Conservation (phyloP, 2,113 vertebrate species). For the Poeciliopsis retropinna region DNA sequence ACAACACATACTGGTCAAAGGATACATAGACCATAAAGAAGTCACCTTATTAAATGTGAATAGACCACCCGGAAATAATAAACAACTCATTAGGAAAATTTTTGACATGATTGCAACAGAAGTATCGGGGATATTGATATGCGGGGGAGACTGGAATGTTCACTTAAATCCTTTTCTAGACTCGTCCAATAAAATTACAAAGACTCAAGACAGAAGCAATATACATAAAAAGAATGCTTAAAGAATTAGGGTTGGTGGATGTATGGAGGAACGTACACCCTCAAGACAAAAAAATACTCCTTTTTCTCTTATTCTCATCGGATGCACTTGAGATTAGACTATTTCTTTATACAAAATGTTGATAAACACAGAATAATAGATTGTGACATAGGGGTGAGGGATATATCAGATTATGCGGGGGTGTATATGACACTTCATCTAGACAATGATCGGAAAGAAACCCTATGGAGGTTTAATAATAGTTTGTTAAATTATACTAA, state of each 20-base stretch:
- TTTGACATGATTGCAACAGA: too few relatives aligned
- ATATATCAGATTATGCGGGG: neutral
- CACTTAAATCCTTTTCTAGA: too few relatives aligned
- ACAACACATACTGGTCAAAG: too few relatives aligned
- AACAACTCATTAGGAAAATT: too few relatives aligned
- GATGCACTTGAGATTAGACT: neutral
- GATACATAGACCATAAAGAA: too few relatives aligned
- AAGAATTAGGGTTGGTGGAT: neutral
- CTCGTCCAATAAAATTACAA: too few relatives aligned
- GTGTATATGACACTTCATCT: neutral
- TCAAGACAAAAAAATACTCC: neutral
- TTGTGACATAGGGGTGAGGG: neutral
- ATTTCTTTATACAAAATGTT: neutral
- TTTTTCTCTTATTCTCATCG: neutral
- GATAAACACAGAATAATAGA: neutral
- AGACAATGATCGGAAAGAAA: neutral
- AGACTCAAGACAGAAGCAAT: too few relatives aligned
- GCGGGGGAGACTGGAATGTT: too few relatives aligned
- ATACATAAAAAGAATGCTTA: too few relatives aligned
- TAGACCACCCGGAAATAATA: too few relatives aligned
- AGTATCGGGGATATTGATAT: too few relatives aligned
- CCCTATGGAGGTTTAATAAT: neutral
- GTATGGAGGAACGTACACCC: neutral
- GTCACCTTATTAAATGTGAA: too few relatives aligned
- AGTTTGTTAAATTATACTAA: neutral